Evolutionary conservation across 2,797 vertebrate genomes (phyloP).

Genomic region (Dermochelys coriacea): DNA sequence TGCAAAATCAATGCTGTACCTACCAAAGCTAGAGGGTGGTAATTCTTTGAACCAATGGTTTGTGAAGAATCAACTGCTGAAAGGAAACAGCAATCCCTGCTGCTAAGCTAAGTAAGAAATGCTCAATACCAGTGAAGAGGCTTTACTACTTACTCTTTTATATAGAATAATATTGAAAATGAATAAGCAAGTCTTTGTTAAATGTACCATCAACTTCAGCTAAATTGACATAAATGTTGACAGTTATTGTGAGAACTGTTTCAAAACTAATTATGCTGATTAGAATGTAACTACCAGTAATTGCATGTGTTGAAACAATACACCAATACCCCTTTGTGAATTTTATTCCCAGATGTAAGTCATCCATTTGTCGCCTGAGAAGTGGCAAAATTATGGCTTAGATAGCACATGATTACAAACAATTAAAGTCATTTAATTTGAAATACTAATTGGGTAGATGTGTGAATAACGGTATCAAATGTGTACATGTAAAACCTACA

Average conservation of each 20-base stretch:
- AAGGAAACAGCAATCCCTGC: neutral
- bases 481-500: conserved; percentile 34
- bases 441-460: conserved; percentile 73
- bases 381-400: conserved; percentile 70
- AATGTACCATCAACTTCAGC: conserved; percentile 72
- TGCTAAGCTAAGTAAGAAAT: neutral
- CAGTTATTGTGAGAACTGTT: conserved; percentile 75
- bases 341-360: conserved; percentile 76
- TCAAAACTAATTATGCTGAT: conserved; percentile 78
- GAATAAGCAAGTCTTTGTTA: conserved; percentile 64
- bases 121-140: neutral
- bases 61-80: neutral
- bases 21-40: neutral
- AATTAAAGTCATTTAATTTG: conserved; percentile 72
- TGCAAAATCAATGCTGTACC: neutral
- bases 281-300: conserved; percentile 76
- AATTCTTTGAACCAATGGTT: neutral
- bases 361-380: conserved; percentile 69
- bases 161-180: conserved; percentile 35
- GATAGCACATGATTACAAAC: conserved; percentile 73
- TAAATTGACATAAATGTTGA: conserved; percentile 77
- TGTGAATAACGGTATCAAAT: conserved; percentile 62
- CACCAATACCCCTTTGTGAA: conserved; percentile 63
- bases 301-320: conserved; percentile 77
- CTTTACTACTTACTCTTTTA: conserved; percentile 32